Base-by-base conservation (phyloP, 1,140 invertebrate genomes). In the Hetaerina americana region DNA sequence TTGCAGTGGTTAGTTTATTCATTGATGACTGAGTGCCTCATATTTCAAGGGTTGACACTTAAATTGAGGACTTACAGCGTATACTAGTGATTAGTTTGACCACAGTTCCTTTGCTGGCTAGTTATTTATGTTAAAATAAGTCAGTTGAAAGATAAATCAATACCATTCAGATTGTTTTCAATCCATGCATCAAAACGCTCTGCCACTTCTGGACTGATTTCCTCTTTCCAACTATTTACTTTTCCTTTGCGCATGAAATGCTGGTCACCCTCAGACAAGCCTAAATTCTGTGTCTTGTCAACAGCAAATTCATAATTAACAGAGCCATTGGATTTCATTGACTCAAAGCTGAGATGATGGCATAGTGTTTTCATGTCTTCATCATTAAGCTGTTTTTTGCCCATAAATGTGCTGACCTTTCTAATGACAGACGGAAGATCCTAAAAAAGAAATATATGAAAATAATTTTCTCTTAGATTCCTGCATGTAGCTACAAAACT, bases 171-270 rank as follows among this genome's bases (percentile, higher is more conserved):
- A 76, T 85, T 83, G 66, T 81, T 78, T 71, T 82, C 76, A 0
- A 82, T 85, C 85, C 87, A 88, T 68, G 81, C 74, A 75, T 89
- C 86, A 73, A 88, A 86, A 69, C 82, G 77, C 1, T 80, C 75
- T 0, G 86, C 83, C 6, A 87, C 74, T 25, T 84, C 82, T 3
- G 77, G 77, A 0, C 83, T 80, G 81, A 91, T 87, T 75, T 84
- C 80, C 28, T 83, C 84, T 74, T 87, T 87, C 83, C 88, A 90
- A 70, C 87, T 86, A 26, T 80, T 80, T 15, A 88, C 84, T 70
- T 85, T 83, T 12, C 88, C 88, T 70, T 84, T 84, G 66, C 88
- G 81, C 74, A 88, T 86, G 77, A 89, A 89, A 25, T 80, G 78
- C 69, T 85, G 83, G 27, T 10, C 10, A 5, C 27, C 22, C 6